A percentile compares a stretch with the other conserved stretches of the same genome.
Conservation (phyloP, 2,888 invertebrate species). For the Pinctada fucata region DNA sequence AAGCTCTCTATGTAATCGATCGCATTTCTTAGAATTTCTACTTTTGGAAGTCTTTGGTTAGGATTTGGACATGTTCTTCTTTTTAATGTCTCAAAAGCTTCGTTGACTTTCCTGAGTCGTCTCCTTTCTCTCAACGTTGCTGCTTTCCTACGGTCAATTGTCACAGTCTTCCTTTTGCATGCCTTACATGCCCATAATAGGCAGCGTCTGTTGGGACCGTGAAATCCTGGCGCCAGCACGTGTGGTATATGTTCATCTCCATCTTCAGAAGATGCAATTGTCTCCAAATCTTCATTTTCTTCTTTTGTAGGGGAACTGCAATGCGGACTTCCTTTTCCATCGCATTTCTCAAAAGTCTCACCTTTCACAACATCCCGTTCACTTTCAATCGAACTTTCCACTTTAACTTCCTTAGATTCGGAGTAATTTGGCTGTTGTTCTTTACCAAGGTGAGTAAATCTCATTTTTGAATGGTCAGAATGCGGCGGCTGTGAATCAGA, state of each 20-base stretch:
- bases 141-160: constrained; percentile 96
- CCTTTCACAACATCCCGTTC: constrained; percentile 39
- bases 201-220: constrained; percentile 83
- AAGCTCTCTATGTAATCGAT: constrained; percentile 95
- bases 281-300: constrained; percentile 55
- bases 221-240: constrained; percentile 77
- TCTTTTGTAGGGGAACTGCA: constrained; percentile 56
- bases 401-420: constrained; percentile 30
- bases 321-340: constrained; percentile 39
- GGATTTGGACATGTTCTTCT: constrained; percentile 95
- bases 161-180: constrained; percentile 93
- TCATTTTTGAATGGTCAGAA: constrained; percentile 7
- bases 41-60: constrained; percentile 96
- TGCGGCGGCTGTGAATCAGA: not conserved
- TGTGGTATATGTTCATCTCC: constrained; percentile 71
- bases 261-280: constrained; percentile 55
- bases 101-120: constrained; percentile 96
- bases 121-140: constrained; percentile 96
- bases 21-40: constrained; percentile 97
- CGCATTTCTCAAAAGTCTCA: constrained; percentile 45
- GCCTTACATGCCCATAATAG: constrained; percentile 98
- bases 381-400: constrained; percentile 28
- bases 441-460: constrained; percentile 14
- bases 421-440: constrained; percentile 17
- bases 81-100: constrained; percentile 97